Percentiles rank a stretch among this genome's conserved stretches.
phyloP scores from a whole-genome alignment of 37 sponge, comb jelly and placozoan species.

The Spongia lamella region DNA sequence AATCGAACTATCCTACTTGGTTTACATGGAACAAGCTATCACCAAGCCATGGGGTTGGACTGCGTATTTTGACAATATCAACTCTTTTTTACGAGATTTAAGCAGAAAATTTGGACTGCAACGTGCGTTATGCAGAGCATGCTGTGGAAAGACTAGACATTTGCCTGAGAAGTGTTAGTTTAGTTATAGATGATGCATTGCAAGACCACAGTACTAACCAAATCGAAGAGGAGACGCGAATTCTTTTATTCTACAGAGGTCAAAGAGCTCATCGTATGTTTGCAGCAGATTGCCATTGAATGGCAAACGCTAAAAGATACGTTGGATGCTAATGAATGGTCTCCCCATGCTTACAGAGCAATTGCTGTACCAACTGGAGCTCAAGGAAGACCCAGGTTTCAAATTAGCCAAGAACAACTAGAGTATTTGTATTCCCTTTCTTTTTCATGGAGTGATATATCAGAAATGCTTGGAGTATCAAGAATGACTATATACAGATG shows the following conservation, averaged over 20 bases:
- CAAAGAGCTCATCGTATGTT: constrained; percentile 2
- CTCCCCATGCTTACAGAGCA: constrained; percentile 27
- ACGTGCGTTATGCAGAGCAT: constrained; percentile 20
- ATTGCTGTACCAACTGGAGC: not conserved
- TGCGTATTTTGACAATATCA: constrained; percentile 16
- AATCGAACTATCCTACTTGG: no score
- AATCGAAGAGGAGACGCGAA: not conserved
- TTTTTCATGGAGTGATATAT: no score
- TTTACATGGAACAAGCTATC: no score
- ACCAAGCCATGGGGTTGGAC: no score
- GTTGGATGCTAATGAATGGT: no score
- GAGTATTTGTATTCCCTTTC: no score
- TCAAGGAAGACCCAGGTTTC: constrained; percentile 23
- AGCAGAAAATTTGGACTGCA: constrained; percentile 29
- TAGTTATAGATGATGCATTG: not conserved
- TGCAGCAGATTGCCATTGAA: not conserved
- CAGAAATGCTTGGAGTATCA: no score
- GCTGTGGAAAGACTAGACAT: constrained; percentile 29
- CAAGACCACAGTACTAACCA: not conserved
- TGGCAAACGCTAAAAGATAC: constrained; percentile 20
- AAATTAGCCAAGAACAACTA: constrained; percentile 17
- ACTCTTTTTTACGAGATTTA: constrained; percentile 15
- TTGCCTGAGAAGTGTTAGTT: not conserved
- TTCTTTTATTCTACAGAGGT: not conserved
- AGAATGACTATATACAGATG: no score